These are phyloP conservation scores for Halichondria panicea DNA, from an alignment of 37 sponge, comb jelly and placozoan genomes.

Conservation along the genomic window DNA sequence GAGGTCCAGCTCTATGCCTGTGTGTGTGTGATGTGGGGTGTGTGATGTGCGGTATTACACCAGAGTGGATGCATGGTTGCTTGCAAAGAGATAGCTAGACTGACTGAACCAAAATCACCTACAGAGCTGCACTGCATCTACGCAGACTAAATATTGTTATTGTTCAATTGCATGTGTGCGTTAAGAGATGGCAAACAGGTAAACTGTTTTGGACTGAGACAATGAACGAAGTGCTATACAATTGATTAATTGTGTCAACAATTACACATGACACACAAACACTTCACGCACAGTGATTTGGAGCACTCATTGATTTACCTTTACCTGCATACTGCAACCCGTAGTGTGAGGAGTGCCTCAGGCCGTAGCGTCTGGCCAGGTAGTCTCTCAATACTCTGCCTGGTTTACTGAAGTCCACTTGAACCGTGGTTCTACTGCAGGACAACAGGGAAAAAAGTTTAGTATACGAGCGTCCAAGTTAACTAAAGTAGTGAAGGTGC, in stretches of 20 bases:
- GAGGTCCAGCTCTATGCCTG: slow-evolving; percentile 57
- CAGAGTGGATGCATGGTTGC: too few relatives aligned
- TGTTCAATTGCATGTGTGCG: background rate
- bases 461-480: background rate
- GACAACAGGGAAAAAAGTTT: background rate
- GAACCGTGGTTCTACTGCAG: slow-evolving; percentile 16
- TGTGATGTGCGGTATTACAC: too few relatives aligned
- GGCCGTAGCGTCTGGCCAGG: slow-evolving; percentile 80
- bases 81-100: too few relatives aligned
- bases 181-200: background rate
- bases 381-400: slow-evolving; percentile 59
- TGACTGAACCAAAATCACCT: too few relatives aligned
- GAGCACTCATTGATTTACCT: slow-evolving; percentile 14
- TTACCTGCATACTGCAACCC: slow-evolving; percentile 69
- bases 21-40: too few relatives aligned
- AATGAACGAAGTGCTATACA: background rate
- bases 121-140: too few relatives aligned
- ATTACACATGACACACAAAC: slow-evolving; percentile 1
- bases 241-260: background rate
- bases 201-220: background rate
- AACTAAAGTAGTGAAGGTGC: background rate
- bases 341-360: slow-evolving; percentile 59
- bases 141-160: background rate
- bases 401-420: slow-evolving; percentile 86
- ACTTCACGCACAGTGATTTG: background rate